These are phyloP conservation scores for Illadopsis cleaveri DNA, from an alignment of 2,113 vertebrate genomes.

Conservation along the genomic window DNA sequence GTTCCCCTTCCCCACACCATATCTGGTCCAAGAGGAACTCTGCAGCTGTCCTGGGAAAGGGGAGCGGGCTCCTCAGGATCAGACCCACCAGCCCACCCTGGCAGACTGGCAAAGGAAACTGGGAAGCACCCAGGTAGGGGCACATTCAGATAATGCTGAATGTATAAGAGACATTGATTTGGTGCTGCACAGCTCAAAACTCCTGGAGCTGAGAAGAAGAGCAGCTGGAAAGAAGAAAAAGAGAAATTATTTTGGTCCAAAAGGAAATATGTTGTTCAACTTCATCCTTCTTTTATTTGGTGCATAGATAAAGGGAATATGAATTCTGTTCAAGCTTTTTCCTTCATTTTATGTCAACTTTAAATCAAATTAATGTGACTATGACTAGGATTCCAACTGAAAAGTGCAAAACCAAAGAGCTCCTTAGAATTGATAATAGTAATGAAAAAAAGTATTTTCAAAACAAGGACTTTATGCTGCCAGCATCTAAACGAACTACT, in stretches of 20 bases:
- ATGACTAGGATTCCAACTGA: neutral
- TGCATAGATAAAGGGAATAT: neutral
- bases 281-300: neutral
- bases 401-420: neutral
- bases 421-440: neutral
- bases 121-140: neutral
- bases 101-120: neutral
- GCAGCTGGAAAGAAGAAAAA: neutral
- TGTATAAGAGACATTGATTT: neutral
- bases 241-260: neutral
- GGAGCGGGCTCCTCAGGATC: neutral
- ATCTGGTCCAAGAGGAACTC: neutral
- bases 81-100: neutral
- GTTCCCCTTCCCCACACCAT: neutral
- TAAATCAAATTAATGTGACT: neutral
- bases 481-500: neutral
- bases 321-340: neutral
- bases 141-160: neutral
- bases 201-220: neutral
- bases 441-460: neutral
- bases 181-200: neutral
- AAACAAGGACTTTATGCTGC: neutral
- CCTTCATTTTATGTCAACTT: neutral
- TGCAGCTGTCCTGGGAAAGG: neutral
- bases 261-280: neutral